Evolutionary conservation across 1,140 invertebrate genomes (phyloP), one percentile per base, ranked within the genome.

Genomic region (Sitobion miscanthi): DNA sequence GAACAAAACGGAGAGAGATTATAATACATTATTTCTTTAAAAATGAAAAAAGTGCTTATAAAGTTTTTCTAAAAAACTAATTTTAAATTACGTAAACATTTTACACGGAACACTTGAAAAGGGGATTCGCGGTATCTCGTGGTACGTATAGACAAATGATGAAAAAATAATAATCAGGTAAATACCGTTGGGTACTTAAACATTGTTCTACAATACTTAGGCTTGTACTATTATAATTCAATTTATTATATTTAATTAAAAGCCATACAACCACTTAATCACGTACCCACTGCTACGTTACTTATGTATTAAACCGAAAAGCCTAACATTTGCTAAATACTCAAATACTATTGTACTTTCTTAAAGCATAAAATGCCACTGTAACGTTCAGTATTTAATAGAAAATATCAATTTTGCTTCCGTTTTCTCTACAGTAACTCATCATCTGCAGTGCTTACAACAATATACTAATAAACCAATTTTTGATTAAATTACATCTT

Each of bases 1-100:
- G 14, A 77, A n/a, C 62, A 77, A 77, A 77, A 77, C n/a, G n/a
- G 11, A n/a, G 62, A 14, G 30, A 17, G 30, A n/a, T 77, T n/a
- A n/a, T 77, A 77, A 54, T 52, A 62, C 62, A n/a, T 77, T n/a
- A 77, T n/a, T 77, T 77, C 62, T n/a, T 77, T 77, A n/a, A 77
- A 77, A n/a, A n/a, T 77, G 17, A 77, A 77, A 62, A 62, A 77
- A n/a, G 14, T 77, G n/a, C 62, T 77, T n/a, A 77, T 77, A 77
- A 77, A 35, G 62, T 14, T 77, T 77, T 0, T 14, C 62, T n/a
- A 35, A 20, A 69, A 77, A n/a, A 54, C 62, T 77, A 77, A 77
- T 77, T 77, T 77, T 77, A 77, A n/a, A 77, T 77, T n/a, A 77
- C n/a, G n/a, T 77, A n/a, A 17, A n/a, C 30, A 17, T 77, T 77